Percentiles rank a stretch among this genome's conserved stretches.
phyloP scores from a whole-genome alignment of 2,797 vertebrate genomes.

The Phrynocephalus forsythii region DNA sequence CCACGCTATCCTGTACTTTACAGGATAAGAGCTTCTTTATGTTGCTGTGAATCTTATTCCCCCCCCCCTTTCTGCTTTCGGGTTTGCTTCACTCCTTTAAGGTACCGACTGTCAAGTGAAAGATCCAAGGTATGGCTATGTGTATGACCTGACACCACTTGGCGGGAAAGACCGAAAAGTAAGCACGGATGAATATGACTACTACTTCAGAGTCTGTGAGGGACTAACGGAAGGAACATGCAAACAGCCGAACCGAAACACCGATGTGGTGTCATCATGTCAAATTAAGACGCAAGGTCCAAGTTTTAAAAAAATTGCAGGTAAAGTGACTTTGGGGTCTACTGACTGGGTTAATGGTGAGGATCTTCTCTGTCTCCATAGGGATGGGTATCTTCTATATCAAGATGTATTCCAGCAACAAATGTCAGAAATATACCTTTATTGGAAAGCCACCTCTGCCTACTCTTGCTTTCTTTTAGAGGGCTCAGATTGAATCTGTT shows the following conservation, averaged over 20 bases:
- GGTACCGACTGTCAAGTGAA: conserved; percentile 88
- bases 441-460: background rate
- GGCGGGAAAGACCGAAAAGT: conserved; percentile 78
- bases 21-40: background rate
- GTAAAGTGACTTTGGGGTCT: conserved; percentile 70
- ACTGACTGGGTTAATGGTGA: background rate
- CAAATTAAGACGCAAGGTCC: conserved; percentile 78
- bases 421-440: background rate
- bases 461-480: background rate
- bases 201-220: conserved; percentile 89
- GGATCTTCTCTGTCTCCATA: background rate
- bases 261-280: conserved; percentile 82
- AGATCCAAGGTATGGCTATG: conserved; percentile 85
- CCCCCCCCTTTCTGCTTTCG: conserved; percentile 13
- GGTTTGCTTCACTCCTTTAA: conserved; percentile 58
- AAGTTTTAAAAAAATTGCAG: conserved; percentile 82
- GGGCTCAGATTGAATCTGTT: background rate
- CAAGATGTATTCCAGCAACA: background rate
- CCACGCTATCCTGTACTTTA: background rate
- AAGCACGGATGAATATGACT: conserved; percentile 79
- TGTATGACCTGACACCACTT: conserved; percentile 88
- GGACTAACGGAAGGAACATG: conserved; percentile 77
- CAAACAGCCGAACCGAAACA: background rate
- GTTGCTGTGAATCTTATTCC: background rate
- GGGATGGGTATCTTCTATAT: background rate